Base-by-base conservation (phyloP, 2,797 vertebrate genomes). In the Falco concolor region DNA sequence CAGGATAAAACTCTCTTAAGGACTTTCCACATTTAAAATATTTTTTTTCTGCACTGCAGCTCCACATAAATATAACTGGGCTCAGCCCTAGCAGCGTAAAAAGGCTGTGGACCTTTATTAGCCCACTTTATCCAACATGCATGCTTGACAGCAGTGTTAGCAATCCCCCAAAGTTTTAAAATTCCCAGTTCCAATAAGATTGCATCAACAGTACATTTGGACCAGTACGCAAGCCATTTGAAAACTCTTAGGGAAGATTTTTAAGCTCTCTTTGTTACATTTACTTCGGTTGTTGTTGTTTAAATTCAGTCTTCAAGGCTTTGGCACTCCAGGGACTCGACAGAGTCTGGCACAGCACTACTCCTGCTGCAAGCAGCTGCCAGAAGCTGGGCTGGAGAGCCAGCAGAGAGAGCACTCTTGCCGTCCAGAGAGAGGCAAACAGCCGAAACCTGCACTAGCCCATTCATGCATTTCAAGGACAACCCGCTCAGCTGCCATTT, bases 251-350 rank as follows among this genome's bases (percentile, higher is more conserved):
- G 28, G 59, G 56, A 85, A 84, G 69, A 91, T 69, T 28, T 90
- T 89, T 69, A 75, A 68, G 76, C 20, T 57, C 60, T 72, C 75
- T 70, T 65, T 82, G 36, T 83, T 82, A 74, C 69, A 83, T 75
- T 95, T 93, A 74, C 69, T 74, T 49, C 30, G 23, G 42, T 7
- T 18, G 60, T 40, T 53, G 61, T 2, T 38, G 72, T 67, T 88
- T 89, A 83, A 95, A 87, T 90, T 85, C 87, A 89, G 75, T 85
- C 86, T 82, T 90, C 64, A 47, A 96, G 89, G 87, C 88, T 90
- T 20, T 8, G 82, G 68, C 38, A 59, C 89, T 89, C 67, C 1
- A 3, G 52, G 94, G 92, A 93, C 59, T 89, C 9, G 4, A 42
- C 27, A n/a, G 54, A 93, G 82, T 67, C 72, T 97, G 93, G 94